These are phyloP conservation scores for Cydia amplana DNA, from an alignment of 1,140 invertebrate genomes.

Conservation along the genomic window DNA sequence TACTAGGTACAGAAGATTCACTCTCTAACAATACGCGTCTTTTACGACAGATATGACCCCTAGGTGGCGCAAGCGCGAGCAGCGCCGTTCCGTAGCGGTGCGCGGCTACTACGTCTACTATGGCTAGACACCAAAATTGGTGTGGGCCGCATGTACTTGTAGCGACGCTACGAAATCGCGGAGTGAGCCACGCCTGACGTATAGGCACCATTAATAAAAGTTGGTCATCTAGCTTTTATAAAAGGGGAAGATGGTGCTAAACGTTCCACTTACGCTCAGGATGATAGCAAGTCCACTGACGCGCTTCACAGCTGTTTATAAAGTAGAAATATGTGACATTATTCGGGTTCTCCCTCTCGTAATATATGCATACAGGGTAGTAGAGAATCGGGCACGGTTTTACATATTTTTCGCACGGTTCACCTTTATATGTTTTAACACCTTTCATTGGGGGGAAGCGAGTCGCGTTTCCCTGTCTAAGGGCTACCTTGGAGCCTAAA, in stretches of 20 bases:
- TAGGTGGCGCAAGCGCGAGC: no score
- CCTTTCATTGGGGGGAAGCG: constrained; percentile 28
- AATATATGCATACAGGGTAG: constrained; percentile 53
- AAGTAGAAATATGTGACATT: constrained; percentile 62
- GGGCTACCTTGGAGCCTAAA: background rate
- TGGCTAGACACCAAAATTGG: no score
- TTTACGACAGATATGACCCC: no score
- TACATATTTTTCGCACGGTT: constrained; percentile 50
- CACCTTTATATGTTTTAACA: constrained; percentile 50
- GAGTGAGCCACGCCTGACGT: no score
- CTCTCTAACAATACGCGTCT: no score
- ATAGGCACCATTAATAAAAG: no score
- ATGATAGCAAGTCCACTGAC: constrained; percentile 39
- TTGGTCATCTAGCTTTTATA: background rate
- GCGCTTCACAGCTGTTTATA: constrained; percentile 56
- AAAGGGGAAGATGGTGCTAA: background rate
- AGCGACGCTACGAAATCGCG: no score
- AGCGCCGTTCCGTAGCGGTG: no score
- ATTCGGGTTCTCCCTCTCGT: constrained; percentile 48
- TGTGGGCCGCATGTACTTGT: no score
- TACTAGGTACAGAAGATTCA: no score
- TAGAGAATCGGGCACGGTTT: constrained; percentile 60
- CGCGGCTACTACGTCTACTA: no score
- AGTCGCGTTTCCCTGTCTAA: background rate
- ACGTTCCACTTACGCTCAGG: background rate